phyloP scores from a whole-genome alignment of 1,140 invertebrate genomes.

The Papilio glaucus region DNA sequence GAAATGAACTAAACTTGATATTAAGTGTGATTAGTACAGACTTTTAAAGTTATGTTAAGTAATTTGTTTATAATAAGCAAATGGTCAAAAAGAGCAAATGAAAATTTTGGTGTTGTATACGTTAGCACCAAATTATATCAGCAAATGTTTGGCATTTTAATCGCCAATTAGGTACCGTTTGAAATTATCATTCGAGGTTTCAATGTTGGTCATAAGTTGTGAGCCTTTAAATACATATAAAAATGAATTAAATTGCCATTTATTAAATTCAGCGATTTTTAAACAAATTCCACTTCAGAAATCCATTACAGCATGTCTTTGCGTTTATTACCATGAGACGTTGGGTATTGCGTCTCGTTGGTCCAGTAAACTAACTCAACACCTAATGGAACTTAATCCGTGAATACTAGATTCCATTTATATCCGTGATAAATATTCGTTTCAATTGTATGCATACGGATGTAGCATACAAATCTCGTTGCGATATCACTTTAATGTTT shows the following conservation, averaged over 20 bases:
- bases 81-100: too few relatives aligned
- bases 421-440: too few relatives aligned
- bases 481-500: constrained; percentile 3
- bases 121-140: not conserved
- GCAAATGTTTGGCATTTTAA: not conserved
- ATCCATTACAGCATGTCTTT: too few relatives aligned
- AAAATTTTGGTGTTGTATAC: not conserved
- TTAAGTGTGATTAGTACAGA: not conserved
- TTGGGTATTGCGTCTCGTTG: too few relatives aligned
- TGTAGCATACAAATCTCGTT: not conserved
- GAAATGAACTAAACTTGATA: not conserved
- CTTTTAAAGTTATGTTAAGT: not conserved
- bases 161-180: not conserved
- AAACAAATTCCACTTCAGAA: not conserved
- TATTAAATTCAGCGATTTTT: not conserved
- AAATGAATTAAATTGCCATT: not conserved
- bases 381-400: too few relatives aligned
- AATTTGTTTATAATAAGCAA: not conserved
- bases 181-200: not conserved
- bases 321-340: too few relatives aligned
- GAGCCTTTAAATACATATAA: too few relatives aligned
- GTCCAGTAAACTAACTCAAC: too few relatives aligned
- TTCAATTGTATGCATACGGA: too few relatives aligned
- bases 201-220: not conserved
- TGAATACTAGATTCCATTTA: too few relatives aligned